A percentile compares a stretch with the other conserved stretches of the same genome.
These are phyloP conservation scores for Astatotilapia flaviijosephi DNA, from an alignment of 2,113 vertebrate species.

Conservation along the genomic window DNA sequence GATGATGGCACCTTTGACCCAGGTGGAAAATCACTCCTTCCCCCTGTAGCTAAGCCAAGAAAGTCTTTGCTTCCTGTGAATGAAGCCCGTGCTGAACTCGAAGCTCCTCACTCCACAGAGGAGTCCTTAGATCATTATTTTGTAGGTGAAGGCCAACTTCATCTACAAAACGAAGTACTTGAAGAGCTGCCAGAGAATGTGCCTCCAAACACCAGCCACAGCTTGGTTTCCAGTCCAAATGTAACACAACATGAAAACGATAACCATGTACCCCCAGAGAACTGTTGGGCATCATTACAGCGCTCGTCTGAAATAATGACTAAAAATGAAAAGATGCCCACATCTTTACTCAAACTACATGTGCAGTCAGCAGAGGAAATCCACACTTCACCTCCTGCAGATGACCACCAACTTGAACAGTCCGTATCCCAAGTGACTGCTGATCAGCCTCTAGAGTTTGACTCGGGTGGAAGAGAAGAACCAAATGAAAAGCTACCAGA, in stretches of 20 bases:
- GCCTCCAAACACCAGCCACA: background rate
- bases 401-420: fast-evolving
- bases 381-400: background rate
- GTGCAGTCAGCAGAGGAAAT: background rate
- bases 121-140: background rate
- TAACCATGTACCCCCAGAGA: background rate
- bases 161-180: background rate
- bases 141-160: background rate
- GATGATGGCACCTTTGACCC: conserved; percentile 51
- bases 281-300: background rate
- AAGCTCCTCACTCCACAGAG: background rate
- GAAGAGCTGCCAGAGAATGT: background rate
- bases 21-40: background rate
- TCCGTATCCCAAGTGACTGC: background rate
- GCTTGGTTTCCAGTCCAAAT: background rate
- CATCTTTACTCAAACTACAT: background rate
- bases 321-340: background rate
- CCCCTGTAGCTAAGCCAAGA: conserved; percentile 13
- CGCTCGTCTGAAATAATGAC: fast-evolving
- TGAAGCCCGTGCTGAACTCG: fast-evolving
- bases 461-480: background rate
- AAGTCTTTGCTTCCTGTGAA: background rate
- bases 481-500: background rate
- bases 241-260: background rate
- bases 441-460: background rate